Conservation (phyloP, 1,140 invertebrate species). For the Brachystomella parvula region DNA sequence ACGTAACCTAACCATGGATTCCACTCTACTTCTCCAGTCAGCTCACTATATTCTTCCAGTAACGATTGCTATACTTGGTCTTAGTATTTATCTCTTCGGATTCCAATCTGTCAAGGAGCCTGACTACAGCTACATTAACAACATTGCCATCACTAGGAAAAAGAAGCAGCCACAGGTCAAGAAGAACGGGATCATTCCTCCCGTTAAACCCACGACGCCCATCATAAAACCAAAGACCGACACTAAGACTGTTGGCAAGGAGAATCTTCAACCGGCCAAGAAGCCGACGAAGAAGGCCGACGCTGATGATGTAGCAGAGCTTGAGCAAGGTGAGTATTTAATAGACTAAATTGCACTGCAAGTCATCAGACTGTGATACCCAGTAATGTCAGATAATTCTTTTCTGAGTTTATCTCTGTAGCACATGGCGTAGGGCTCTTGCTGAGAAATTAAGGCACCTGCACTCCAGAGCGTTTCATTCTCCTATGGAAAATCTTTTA, state of each 20-base stretch:
- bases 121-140: background rate
- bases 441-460: too few species aligned
- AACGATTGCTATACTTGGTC: background rate
- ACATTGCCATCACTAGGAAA: background rate
- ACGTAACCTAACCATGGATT: background rate
- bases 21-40: background rate
- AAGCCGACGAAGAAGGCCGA: background rate
- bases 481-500: too few species aligned
- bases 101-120: background rate
- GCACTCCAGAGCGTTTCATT: too few species aligned
- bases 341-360: background rate
- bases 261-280: background rate
- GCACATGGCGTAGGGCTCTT: too few species aligned
- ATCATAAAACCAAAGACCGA: background rate
- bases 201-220: background rate
- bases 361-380: background rate
- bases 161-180: background rate
- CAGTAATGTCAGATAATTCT: too few species aligned
- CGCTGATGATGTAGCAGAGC: background rate
- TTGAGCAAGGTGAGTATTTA: background rate
- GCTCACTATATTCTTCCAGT: background rate
- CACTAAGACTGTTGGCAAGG: background rate
- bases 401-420: too few species aligned
- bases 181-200: background rate
- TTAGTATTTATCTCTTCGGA: background rate